Conservation (phyloP, 2,113 vertebrate species). For the Phrynocephalus versicolor region DNA sequence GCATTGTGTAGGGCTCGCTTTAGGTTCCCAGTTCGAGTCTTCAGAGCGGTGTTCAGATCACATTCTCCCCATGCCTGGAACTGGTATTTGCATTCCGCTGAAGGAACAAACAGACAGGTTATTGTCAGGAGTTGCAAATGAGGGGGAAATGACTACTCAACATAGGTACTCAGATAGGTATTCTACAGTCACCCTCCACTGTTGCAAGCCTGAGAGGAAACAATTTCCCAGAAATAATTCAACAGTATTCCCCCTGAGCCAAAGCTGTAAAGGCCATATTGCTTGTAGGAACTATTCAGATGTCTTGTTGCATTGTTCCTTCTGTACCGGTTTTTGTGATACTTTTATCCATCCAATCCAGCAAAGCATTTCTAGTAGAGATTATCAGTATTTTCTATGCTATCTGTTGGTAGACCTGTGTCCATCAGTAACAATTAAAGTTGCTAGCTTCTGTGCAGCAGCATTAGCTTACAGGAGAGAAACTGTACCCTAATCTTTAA, state of each 20-base stretch:
- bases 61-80: constrained; percentile 97
- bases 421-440: no score
- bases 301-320: no score
- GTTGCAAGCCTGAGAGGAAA: neutral
- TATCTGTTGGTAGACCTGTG: no score
- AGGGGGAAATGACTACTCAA: neutral
- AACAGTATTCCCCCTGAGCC: neutral
- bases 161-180: neutral
- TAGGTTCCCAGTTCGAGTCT: constrained; percentile 89
- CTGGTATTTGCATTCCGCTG: constrained; percentile 96
- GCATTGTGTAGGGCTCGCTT: constrained; percentile 94
- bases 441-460: no score
- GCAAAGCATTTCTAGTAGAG: no score
- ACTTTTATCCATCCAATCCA: no score
- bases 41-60: constrained; percentile 88
- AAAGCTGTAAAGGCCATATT: neutral
- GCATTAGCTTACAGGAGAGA: no score
- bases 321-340: no score
- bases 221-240: neutral
- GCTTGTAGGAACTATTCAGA: no score
- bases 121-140: neutral
- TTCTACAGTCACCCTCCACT: no score
- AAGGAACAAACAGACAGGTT: constrained; percentile 17
- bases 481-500: no score
- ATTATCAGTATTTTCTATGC: no score